phyloP scores from a whole-genome alignment of 2,888 invertebrate genomes.

The Coremacera marginata region DNA sequence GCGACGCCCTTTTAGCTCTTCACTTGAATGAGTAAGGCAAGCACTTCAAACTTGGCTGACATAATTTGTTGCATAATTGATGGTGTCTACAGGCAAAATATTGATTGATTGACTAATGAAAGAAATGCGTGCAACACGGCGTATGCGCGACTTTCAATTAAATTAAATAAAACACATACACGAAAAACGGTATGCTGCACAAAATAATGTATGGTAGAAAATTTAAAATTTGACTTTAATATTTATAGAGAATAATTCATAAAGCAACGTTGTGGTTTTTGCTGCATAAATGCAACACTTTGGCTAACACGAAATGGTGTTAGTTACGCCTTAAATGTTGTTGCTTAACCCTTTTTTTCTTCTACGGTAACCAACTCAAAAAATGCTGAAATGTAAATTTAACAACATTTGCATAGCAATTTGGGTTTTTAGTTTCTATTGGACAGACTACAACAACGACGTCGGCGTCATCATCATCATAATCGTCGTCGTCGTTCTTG shows the following conservation, averaged over 20 bases:
- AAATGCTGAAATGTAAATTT: slow-evolving; percentile 9
- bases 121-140: background rate
- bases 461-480: background rate
- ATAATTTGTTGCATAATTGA: background rate
- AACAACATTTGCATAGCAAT: slow-evolving; percentile 1
- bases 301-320: no score
- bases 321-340: no score
- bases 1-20: no score
- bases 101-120: no score
- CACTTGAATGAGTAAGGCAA: no score
- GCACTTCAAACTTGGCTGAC: background rate
- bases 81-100: background rate
- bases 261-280: no score
- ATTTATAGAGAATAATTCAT: no score
- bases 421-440: background rate
- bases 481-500: background rate
- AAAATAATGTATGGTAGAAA: background rate
- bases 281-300: no score
- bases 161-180: background rate
- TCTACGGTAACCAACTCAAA: no score
- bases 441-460: background rate
- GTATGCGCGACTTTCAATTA: background rate
- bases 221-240: background rate
- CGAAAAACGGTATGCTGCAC: background rate
- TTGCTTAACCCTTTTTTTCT: no score